Evolutionary conservation across 2,888 invertebrate species (phyloP), one percentile per base, ranked within the genome.

Genomic region (Drosophila monieri): DNA sequence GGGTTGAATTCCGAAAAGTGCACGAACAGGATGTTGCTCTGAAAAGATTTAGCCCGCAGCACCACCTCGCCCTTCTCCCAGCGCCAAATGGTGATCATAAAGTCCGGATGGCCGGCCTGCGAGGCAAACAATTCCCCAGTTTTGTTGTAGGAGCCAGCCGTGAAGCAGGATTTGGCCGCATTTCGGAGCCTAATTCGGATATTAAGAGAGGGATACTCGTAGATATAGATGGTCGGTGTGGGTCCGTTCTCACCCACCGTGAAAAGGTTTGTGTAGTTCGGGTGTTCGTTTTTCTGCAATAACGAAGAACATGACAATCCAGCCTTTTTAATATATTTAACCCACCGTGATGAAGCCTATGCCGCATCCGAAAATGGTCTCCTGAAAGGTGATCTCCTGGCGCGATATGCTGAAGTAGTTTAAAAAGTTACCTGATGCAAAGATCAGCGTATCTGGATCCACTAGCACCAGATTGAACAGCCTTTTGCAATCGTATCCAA

Each of bases 71-170:
- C 95, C 14, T 93, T 93, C 77, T 94, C 93, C 98, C 98, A 98
- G 85, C 95, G 94, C 97, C 97, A 98, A 62, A 98, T 94, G 0
- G 97, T 97, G 37, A 98, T 93, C 90, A 95, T 94, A 89, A 95
- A 97, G 90, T 98, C 98, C 0, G 98, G 98, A 68, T 95, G 95
- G 8, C 95, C 95, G 0, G 97, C 97, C 77, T 92, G 92, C 0
- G 91, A 89, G 0, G 95, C 96, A 60, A 98, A 91, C 46, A 97
- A 90, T 58, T 94, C 94, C 0, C 98, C 98, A 79, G 95, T 94
- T 3, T 95, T 94, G 86, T 97, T 97, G 88, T 95, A 96, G 73
- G 94, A 93, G 25, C 97, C 92, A 81, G 95, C 94, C 1, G 96
- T 94, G 86, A 95, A 98, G 6, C 94, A 93, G 69, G 93, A 93